Conservation (phyloP, 2,888 invertebrate genomes). For the Platycnemis pennipes region DNA sequence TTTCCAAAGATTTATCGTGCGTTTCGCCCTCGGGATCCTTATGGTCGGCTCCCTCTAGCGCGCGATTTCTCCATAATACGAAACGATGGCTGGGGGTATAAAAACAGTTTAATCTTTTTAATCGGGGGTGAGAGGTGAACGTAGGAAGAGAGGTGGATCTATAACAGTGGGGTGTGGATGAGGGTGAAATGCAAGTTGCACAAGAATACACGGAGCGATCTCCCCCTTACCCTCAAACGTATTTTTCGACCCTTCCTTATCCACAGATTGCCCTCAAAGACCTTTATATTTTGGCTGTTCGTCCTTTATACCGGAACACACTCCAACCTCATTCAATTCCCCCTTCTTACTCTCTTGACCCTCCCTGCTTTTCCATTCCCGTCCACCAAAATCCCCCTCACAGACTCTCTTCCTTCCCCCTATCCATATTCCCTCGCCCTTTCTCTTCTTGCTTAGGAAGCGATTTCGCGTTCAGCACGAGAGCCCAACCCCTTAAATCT, state of each 20-base stretch:
- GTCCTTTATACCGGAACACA: too few relatives aligned
- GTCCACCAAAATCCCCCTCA: too few relatives aligned
- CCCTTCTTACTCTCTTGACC: neutral
- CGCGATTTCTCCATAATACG: neutral
- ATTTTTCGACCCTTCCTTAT: neutral
- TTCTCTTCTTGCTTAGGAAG: conserved; percentile 12
- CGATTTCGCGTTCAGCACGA: conserved; percentile 23
- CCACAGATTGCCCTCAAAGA: neutral
- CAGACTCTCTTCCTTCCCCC: neutral
- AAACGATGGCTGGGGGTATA: neutral
- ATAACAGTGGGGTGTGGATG: neutral
- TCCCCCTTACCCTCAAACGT: neutral
- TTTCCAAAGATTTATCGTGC: neutral
- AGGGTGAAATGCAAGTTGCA: conserved; percentile 5
- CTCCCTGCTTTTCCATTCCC: neutral
- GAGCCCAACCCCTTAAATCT: neutral
- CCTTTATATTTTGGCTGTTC: neutral
- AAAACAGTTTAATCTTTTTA: neutral
- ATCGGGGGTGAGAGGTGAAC: neutral
- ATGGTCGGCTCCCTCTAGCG: neutral
- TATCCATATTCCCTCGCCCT: conserved; percentile 8
- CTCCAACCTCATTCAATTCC: neutral
- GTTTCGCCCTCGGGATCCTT: neutral
- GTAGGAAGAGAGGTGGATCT: neutral
- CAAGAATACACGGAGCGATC: too few relatives aligned